These are phyloP conservation scores for Clamator glandarius DNA, from an alignment of 2,797 vertebrate species.

Conservation along the genomic window DNA sequence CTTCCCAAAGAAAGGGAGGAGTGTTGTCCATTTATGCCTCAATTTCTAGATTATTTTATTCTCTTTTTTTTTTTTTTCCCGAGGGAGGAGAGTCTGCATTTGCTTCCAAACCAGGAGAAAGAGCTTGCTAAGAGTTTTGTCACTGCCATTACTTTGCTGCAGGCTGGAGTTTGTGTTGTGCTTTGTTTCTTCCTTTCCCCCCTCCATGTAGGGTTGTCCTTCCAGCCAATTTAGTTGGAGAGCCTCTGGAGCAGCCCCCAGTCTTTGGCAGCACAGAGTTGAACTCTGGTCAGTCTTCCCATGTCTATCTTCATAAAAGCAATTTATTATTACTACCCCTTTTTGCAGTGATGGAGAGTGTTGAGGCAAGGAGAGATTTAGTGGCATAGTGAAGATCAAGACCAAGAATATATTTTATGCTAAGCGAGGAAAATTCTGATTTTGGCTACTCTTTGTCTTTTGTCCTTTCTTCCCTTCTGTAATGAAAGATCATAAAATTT, in stretches of 20 bases:
- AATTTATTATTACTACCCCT: not conserved
- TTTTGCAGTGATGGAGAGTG: not conserved
- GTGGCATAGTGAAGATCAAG: not conserved
- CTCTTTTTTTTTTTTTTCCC: not conserved
- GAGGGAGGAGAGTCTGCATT: not conserved
- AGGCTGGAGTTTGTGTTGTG: not conserved
- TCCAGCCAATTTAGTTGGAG: not conserved
- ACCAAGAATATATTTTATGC: not conserved
- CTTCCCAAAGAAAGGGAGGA: conserved; percentile 11
- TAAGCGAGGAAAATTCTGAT: not conserved
- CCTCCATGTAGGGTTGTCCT: not conserved
- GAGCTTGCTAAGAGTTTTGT: conserved; percentile 4
- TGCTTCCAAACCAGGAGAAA: not conserved
- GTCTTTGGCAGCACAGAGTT: not conserved
- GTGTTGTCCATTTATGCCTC: not conserved
- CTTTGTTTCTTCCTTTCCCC: not conserved
- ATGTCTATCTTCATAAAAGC: not conserved
- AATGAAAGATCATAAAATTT: not conserved
- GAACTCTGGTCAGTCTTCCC: not conserved
- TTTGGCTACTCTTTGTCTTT: not conserved
- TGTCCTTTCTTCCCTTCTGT: not conserved
- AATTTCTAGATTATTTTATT: not conserved
- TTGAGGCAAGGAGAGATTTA: not conserved
- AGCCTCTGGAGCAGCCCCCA: not conserved
- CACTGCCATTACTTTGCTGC: not conserved